Evolutionary conservation across 2,888 invertebrate species (phyloP).

Genomic region (Ganaspis brasiliensis): DNA sequence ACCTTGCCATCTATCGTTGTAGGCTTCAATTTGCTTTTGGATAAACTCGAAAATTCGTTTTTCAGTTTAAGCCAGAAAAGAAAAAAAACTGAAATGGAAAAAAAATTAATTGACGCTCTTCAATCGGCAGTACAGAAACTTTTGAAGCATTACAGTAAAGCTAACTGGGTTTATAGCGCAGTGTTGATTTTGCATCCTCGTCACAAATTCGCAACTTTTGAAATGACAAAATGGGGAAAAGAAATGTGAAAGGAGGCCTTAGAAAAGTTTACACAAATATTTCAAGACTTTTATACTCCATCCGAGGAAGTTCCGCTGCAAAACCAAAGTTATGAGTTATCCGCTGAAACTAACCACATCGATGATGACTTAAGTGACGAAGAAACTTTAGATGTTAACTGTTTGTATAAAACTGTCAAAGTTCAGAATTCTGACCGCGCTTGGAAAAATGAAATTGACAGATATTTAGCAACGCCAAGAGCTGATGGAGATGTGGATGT

Average conservation of each 20-base stretch:
- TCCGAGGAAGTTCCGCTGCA: neutral
- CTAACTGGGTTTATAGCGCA: conserved; percentile 18
- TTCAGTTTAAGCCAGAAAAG: neutral
- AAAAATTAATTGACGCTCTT: conserved; percentile 4
- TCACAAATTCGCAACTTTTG: conserved; percentile 6
- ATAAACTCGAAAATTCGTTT: conserved; percentile 11
- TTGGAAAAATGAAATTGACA: conserved; percentile 5
- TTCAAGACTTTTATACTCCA: neutral
- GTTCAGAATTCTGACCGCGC: neutral
- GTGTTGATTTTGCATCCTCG: conserved; percentile 16
- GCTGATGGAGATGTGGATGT: too few species aligned
- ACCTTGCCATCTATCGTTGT: conserved; percentile 11
- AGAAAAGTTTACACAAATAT: neutral
- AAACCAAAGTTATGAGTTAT: neutral
- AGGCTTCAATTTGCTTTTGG: conserved; percentile 3
- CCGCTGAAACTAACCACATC: neutral
- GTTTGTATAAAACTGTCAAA: neutral
- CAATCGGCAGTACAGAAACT: conserved; percentile 1
- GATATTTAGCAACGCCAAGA: neutral
- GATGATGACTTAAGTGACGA: conserved; percentile 4
- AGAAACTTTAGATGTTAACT: conserved; percentile 9
- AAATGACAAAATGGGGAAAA: conserved; percentile 12
- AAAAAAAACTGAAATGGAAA: neutral
- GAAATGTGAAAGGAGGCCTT: neutral
- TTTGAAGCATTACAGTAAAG: conserved; percentile 9